These are phyloP conservation scores for Pangasius mekongensis DNA, from an alignment of 2,797 vertebrate genomes.

Conservation along the genomic window DNA sequence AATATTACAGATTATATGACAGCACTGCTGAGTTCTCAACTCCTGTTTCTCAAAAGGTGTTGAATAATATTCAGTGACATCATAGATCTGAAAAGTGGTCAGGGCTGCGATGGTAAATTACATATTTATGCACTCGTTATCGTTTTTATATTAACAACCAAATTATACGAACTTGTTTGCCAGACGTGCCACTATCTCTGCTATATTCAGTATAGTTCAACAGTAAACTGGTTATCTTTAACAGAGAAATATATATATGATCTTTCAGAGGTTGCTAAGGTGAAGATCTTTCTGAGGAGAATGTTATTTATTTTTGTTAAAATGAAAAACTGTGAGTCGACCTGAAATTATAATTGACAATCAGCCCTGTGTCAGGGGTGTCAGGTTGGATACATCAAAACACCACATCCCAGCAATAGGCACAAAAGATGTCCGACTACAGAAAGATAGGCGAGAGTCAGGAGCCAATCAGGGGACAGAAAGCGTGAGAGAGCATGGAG, in stretches of 20 bases:
- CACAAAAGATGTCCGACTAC: not conserved
- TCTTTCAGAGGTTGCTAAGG: not conserved
- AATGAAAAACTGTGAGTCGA: not conserved
- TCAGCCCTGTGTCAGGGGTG: not conserved
- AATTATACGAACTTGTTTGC: too few species aligned
- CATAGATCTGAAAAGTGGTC: not conserved
- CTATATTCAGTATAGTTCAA: not conserved
- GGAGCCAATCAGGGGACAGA: not conserved
- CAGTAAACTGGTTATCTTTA: not conserved
- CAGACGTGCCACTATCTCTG: too few species aligned
- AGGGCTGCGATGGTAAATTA: not conserved
- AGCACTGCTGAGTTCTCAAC: not conserved
- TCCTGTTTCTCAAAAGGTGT: not conserved
- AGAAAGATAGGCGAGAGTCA: not conserved
- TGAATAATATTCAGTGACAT: not conserved
- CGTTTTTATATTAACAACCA: not conserved
- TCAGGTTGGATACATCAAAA: not conserved
- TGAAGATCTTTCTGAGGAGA: not conserved
- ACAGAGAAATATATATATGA: not conserved
- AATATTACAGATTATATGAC: not conserved
- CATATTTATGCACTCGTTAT: not conserved
- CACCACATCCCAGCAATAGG: not conserved
- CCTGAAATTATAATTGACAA: not conserved
- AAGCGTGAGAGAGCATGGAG: not conserved
- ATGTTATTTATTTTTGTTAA: not conserved